phyloP scores from a whole-genome alignment of 2,888 invertebrate species.

The Harpagoxenus sublaevis region DNA sequence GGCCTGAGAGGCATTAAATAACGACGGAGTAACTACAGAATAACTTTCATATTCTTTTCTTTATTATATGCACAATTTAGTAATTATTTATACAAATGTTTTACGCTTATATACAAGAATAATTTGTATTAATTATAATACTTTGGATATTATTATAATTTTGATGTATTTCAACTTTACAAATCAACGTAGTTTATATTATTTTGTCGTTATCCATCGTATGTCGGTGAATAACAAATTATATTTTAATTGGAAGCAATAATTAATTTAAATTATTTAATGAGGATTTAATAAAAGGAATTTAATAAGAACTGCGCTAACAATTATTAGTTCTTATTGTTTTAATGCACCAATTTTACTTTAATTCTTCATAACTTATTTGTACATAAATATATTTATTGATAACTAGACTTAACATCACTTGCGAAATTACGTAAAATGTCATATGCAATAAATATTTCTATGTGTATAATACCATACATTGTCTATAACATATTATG shows the following conservation, averaged over 20 bases:
- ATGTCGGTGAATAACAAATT: neutral
- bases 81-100: neutral
- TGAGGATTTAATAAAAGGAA: neutral
- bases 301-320: no score
- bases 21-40: neutral
- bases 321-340: no score
- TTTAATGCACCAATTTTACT: no score
- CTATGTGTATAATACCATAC: no score
- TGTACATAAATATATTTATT: no score
- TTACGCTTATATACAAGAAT: neutral
- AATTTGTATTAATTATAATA: constrained; percentile 5
- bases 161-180: neutral
- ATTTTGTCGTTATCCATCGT: neutral
- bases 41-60: neutral
- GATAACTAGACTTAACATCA: no score
- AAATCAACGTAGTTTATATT: neutral
- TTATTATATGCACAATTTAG: neutral
- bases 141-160: neutral
- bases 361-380: no score
- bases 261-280: constrained; percentile 2
- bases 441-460: no score
- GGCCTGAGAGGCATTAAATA: neutral
- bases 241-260: neutral
- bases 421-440: no score
- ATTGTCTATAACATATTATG: no score